phyloP scores from a whole-genome alignment of 2,113 vertebrate genomes.

The Rousettus leschenaultii region DNA sequence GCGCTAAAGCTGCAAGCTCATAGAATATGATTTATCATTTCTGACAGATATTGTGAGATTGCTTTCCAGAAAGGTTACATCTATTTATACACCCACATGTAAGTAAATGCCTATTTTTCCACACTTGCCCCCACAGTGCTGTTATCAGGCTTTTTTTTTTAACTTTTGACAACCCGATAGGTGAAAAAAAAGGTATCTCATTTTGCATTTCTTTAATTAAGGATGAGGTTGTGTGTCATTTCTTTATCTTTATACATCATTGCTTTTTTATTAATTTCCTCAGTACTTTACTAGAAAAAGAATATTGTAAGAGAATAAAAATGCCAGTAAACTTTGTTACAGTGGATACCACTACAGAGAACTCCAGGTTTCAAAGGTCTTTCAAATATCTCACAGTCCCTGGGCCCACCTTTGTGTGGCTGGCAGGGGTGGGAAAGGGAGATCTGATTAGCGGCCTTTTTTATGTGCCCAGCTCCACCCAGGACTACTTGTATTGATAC shows the following conservation, averaged over 20 bases:
- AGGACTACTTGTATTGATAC: neutral
- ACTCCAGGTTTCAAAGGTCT: neutral
- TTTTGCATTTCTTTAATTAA: slow-evolving; percentile 21
- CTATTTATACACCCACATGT: neutral
- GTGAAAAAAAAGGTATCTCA: neutral
- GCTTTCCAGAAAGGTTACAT: neutral
- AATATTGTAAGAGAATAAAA: neutral
- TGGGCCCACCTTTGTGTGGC: neutral
- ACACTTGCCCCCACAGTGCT: neutral
- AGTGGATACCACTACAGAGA: neutral
- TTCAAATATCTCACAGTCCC: neutral
- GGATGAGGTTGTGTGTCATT: neutral
- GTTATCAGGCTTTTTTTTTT: neutral
- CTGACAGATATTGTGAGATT: neutral
- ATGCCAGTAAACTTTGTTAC: neutral
- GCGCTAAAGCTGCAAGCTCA: neutral
- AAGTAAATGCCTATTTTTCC: slow-evolving; percentile 14
- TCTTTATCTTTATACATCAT: neutral
- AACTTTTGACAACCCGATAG: neutral
- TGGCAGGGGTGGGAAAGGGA: neutral
- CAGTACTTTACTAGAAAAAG: slow-evolving; percentile 3
- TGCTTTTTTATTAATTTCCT: slow-evolving; percentile 43
- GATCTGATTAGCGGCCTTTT: neutral
- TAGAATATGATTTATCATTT: slow-evolving; percentile 27
- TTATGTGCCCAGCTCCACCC: neutral